Percentiles rank a stretch among this genome's conserved stretches.
These are phyloP conservation scores for Oscheius onirici DNA, from an alignment of 2,888 invertebrate genomes.

Conservation along the genomic window DNA sequence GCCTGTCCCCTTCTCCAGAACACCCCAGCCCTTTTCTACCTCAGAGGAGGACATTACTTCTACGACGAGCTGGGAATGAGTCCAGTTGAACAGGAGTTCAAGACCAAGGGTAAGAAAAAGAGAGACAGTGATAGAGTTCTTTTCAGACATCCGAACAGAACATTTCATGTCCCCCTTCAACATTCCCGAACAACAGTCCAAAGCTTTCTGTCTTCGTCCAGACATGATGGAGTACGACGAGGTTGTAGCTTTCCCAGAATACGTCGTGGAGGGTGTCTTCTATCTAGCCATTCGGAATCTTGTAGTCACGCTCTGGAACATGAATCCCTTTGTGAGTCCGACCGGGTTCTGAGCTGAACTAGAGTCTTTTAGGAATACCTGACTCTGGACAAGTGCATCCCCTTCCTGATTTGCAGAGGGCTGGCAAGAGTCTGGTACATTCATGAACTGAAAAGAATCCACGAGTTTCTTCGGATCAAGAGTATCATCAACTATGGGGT, in stretches of 20 bases:
- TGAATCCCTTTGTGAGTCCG: conserved; percentile 71
- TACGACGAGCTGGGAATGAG: conserved; percentile 61
- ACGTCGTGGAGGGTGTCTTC: conserved; percentile 46
- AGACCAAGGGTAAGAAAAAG: conserved; percentile 3
- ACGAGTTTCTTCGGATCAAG: conserved; percentile 50
- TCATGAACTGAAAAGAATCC: conserved; percentile 43
- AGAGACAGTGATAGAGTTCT: neutral
- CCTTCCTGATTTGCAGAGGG: conserved; percentile 58
- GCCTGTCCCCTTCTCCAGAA: conserved; percentile 57
- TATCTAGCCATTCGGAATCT: conserved; percentile 74
- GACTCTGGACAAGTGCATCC: conserved; percentile 39
- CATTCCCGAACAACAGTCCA: conserved; percentile 52
- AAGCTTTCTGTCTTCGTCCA: conserved; percentile 70
- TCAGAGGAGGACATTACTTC: conserved; percentile 47
- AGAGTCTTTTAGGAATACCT: conserved; percentile 57
- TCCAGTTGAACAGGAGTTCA: conserved; percentile 37
- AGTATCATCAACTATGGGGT: conserved; percentile 61
- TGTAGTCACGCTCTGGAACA: conserved; percentile 73
- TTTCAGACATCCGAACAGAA: conserved; percentile 28
- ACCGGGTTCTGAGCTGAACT: no score
- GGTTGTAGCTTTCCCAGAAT: conserved; percentile 71
- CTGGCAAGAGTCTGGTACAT: conserved; percentile 58
- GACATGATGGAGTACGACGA: conserved; percentile 72
- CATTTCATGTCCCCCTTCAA: conserved; percentile 59
- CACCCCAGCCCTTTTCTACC: conserved; percentile 40